A percentile compares a stretch with the other conserved stretches of the same genome.
Evolutionary conservation across 2,113 vertebrate species (phyloP).

Genomic region (Aphyosemion australe): DNA sequence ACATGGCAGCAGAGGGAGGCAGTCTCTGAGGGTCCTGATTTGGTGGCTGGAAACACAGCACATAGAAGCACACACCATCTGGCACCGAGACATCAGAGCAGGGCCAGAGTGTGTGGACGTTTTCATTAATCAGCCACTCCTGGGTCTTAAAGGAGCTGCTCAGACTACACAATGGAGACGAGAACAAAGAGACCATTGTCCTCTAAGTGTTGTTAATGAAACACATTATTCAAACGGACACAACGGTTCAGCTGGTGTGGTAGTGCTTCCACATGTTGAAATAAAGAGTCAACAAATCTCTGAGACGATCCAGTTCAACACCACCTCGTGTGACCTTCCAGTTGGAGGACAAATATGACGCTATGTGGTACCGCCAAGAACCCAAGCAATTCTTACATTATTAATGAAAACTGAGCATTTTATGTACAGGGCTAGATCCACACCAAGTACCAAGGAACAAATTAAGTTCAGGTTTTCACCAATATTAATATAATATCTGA

Average conservation of each 20-base stretch:
- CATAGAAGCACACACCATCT: slow-evolving; percentile 72
- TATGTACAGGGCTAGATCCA: too few relatives aligned
- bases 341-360: too few relatives aligned
- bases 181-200: slow-evolving; percentile 36
- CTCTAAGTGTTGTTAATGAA: slow-evolving; percentile 19
- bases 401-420: too few relatives aligned
- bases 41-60: slow-evolving; percentile 40
- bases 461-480: too few relatives aligned
- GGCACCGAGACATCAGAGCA: slow-evolving; percentile 63
- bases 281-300: neutral
- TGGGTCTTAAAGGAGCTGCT: slow-evolving; percentile 29
- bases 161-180: slow-evolving; percentile 5
- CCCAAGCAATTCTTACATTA: too few relatives aligned
- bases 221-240: neutral
- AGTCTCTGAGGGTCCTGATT: slow-evolving; percentile 52
- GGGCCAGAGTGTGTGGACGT: slow-evolving; percentile 60
- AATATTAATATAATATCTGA: too few relatives aligned
- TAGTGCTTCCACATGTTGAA: neutral
- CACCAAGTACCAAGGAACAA: too few relatives aligned
- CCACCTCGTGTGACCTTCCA: too few relatives aligned
- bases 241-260: neutral
- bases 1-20: slow-evolving; percentile 14
- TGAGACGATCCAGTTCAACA: too few relatives aligned
- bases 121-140: slow-evolving; percentile 71
- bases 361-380: too few relatives aligned